phyloP scores from a whole-genome alignment of 2,797 vertebrate genomes.

The Pantherophis vulpinus region DNA sequence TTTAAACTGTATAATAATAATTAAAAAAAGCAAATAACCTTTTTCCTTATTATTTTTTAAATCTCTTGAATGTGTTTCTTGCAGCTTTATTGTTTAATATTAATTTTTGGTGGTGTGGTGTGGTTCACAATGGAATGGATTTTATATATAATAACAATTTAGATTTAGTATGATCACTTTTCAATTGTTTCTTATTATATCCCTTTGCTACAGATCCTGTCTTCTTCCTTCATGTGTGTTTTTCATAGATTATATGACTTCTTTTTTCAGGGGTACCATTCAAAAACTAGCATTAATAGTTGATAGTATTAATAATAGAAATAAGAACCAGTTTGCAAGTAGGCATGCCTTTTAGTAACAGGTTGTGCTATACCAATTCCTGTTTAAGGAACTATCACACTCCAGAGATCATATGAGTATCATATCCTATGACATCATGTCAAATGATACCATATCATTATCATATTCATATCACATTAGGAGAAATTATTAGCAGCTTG shows the following conservation, averaged over 20 bases:
- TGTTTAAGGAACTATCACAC: too few relatives aligned
- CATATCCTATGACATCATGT: too few relatives aligned
- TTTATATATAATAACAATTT: not conserved
- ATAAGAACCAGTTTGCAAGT: too few relatives aligned
- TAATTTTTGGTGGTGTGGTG: too few relatives aligned
- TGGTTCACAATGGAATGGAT: not conserved
- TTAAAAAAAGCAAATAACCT: not conserved
- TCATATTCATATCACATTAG: not conserved
- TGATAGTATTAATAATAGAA: too few relatives aligned
- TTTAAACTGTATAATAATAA: not conserved
- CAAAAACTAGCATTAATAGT: too few relatives aligned
- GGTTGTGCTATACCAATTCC: too few relatives aligned
- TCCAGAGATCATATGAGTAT: too few relatives aligned
- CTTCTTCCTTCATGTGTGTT: not conserved
- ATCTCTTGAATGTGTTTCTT: not conserved
- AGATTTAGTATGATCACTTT: not conserved
- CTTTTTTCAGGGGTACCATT: too few relatives aligned
- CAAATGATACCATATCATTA: too few relatives aligned
- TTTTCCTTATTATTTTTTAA: not conserved
- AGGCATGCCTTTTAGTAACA: too few relatives aligned
- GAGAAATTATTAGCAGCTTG: not conserved
- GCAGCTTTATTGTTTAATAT: not conserved
- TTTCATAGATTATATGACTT: too few relatives aligned
- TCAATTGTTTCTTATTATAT: not conserved
- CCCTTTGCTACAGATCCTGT: not conserved